Percentiles rank a stretch among this genome's conserved stretches.
Evolutionary conservation across 2,113 vertebrate genomes (phyloP).

Genomic region (Carassius auratus): DNA sequence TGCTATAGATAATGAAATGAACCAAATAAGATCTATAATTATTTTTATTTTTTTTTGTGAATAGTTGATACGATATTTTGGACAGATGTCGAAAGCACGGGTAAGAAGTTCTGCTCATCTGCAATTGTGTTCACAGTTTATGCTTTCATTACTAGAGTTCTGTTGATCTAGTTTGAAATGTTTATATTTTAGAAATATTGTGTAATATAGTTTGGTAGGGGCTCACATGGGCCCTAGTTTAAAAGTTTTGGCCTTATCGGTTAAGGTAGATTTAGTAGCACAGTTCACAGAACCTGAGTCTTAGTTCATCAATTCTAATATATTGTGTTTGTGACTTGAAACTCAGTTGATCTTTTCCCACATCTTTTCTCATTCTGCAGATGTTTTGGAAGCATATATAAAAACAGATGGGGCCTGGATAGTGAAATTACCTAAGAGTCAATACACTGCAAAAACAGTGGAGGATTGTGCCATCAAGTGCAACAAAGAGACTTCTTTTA

Average conservation of each 20-base stretch:
- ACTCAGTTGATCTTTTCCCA: neutral
- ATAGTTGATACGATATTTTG: no score
- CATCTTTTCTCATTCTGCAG: conserved; percentile 27
- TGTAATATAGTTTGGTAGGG: neutral
- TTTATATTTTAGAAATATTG: neutral
- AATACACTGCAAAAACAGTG: conserved; percentile 55
- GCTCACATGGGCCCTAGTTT: neutral
- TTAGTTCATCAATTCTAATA: neutral
- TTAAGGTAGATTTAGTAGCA: neutral
- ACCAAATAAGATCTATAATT: neutral
- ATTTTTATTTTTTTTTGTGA: no score
- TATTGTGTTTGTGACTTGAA: neutral
- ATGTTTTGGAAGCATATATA: conserved; percentile 60
- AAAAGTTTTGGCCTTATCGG: neutral
- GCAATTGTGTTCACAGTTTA: neutral
- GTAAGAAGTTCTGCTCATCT: neutral
- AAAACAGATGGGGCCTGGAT: conserved; percentile 78
- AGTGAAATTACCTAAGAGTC: conserved; percentile 56
- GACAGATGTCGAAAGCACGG: conserved; percentile 35
- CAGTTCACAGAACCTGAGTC: neutral
- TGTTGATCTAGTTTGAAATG: neutral
- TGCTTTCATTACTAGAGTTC: neutral
- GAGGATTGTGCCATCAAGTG: conserved; percentile 71
- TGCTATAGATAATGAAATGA: neutral
- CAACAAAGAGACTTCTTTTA: conserved; percentile 67